phyloP scores from a whole-genome alignment of 1,140 invertebrate species.

The Propsilocerus akamusi region DNA sequence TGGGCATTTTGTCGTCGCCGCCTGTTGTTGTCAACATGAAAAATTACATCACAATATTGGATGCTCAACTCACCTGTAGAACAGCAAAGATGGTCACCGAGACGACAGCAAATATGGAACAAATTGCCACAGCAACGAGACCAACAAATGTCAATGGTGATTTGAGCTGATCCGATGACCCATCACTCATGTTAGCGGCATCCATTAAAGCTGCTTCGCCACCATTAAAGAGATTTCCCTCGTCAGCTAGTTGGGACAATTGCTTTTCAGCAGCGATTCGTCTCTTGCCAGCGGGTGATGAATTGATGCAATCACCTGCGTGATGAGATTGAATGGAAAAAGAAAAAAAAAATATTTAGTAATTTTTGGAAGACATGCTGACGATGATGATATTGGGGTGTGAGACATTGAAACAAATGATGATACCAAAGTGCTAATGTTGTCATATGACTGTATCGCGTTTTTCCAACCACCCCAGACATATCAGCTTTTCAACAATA shows the following conservation, averaged over 20 bases:
- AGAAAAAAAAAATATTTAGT: slow-evolving; percentile 3
- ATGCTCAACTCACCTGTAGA: slow-evolving; percentile 42
- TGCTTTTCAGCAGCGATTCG: slow-evolving; percentile 38
- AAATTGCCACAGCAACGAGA: slow-evolving; percentile 40
- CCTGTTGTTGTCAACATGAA: too few relatives aligned
- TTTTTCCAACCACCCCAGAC: too few relatives aligned
- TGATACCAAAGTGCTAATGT: too few relatives aligned
- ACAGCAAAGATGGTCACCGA: slow-evolving; percentile 46
- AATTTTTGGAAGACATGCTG: too few relatives aligned
- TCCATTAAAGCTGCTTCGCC: slow-evolving; percentile 14
- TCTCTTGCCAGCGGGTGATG: slow-evolving; percentile 55
- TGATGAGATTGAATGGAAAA: not conserved
- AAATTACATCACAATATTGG: not conserved
- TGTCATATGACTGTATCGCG: too few relatives aligned
- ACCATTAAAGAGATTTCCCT: slow-evolving; percentile 10
- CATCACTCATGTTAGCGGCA: slow-evolving; percentile 18
- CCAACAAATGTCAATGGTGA: slow-evolving; percentile 35
- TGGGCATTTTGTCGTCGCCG: too few relatives aligned
- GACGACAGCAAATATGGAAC: slow-evolving; percentile 39
- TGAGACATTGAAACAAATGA: too few relatives aligned
- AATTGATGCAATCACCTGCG: slow-evolving; percentile 43
- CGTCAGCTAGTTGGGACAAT: slow-evolving; percentile 23
- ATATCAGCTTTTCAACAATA: too few relatives aligned
- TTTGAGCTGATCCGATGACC: slow-evolving; percentile 22
- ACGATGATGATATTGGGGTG: not conserved